Evolutionary conservation across 30 jellyfish, hydroid and myxozoan genomes (phyloP).

Genomic region (Rhopilema esculentum): DNA sequence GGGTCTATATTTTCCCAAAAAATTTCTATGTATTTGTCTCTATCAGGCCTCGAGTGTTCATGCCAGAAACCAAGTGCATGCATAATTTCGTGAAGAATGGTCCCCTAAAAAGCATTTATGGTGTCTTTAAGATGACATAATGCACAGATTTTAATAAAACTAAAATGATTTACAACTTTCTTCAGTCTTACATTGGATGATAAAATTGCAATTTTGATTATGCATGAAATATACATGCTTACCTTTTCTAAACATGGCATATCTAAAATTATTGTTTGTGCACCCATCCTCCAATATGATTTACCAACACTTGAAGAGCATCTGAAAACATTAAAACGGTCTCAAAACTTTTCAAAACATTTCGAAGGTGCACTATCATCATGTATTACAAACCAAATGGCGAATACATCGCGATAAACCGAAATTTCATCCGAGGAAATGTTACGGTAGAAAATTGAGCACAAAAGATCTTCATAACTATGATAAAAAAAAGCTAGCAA

Average conservation of each 20-base stretch:
- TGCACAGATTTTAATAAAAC: neutral
- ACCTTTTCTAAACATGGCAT: constrained; percentile 77
- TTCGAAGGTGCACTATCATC: too few relatives aligned
- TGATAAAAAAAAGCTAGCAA: too few relatives aligned
- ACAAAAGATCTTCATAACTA: too few relatives aligned
- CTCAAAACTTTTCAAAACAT: too few relatives aligned
- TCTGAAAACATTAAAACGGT: constrained; percentile 26
- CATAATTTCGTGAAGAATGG: constrained; percentile 76
- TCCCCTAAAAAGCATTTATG: constrained; percentile 17
- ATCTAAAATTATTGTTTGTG: constrained; percentile 69
- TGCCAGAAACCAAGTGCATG: constrained; percentile 84
- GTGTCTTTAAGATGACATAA: neutral
- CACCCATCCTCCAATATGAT: constrained; percentile 68
- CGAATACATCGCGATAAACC: too few relatives aligned
- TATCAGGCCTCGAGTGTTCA: constrained; percentile 79
- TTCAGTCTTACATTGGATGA: too few relatives aligned
- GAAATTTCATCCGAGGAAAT: too few relatives aligned
- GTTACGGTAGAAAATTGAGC: too few relatives aligned
- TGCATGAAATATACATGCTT: too few relatives aligned
- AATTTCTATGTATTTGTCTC: constrained; percentile 68
- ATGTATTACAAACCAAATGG: too few relatives aligned
- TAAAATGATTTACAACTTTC: neutral
- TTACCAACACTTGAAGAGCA: constrained; percentile 83
- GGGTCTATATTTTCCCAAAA: constrained; percentile 79
- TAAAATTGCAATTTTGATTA: too few relatives aligned